Evolutionary conservation across 2,113 vertebrate genomes (phyloP), one percentile per base, ranked within the genome.

Genomic region (Pogonocichla stellata): DNA sequence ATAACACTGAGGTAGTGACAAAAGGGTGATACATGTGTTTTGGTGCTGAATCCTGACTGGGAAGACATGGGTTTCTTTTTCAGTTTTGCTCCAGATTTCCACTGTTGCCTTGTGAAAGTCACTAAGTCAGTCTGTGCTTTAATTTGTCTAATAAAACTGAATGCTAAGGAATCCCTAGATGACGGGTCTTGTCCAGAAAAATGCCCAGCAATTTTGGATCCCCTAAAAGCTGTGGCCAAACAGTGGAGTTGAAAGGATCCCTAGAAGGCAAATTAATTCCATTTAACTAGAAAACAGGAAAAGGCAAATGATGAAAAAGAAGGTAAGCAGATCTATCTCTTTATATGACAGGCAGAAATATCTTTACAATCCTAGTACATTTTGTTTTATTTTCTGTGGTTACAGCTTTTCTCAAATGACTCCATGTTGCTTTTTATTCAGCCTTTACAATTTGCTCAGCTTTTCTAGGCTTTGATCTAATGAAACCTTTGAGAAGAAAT

Each of bases 401-500:
- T 13, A 5, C 29, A 86, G 0, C 36, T 88, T 69, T 61, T 77
- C 58, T 86, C 54, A 73, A 65, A 80, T 80, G 5, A 74, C 9
- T 90, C 36, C 2, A 0, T 64, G 33, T 43, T 73, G 34, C 34
- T 84, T 86, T 90, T 72, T 92, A 77, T 74, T 62, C 47, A 77
- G 14, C 9, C 62, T 88, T 90, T 72, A 61, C 22, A 80, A 79
- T 77, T 70, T n/a, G 4, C 43, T 90, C 34, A 73, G 57, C 45
- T 50, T 79, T 93, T 93, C 43, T 6, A 74, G 33, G 13, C n/a
- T 42, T 82, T 80, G 71, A 54, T 93, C 79, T 94, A 90, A 66
- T 51, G 74, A 87, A 88, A 82, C 45, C 23, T 90, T 61, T 73
- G 51, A 83, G 75, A 94, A 93, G 77, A 84, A 86, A 83, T 80